Percentiles rank a stretch among this genome's conserved stretches.
Conservation (phyloP, 2,888 invertebrate genomes). For the Ophioninae sp. region DNA sequence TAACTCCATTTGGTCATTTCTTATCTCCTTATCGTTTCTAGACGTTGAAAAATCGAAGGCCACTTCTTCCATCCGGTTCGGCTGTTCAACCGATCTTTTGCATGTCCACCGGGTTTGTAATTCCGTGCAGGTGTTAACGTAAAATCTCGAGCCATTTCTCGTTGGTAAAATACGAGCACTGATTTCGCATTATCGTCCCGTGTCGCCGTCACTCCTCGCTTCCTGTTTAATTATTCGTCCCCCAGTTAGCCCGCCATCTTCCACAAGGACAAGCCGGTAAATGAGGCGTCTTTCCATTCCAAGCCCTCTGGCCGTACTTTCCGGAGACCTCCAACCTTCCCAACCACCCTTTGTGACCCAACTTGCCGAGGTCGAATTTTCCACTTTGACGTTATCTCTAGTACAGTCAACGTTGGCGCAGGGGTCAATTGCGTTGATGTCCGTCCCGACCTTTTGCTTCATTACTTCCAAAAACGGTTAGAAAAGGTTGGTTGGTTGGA, state of each 20-base stretch:
- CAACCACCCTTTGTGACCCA: constrained; percentile 20
- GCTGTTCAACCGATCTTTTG: constrained; percentile 16
- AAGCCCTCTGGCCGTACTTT: background rate
- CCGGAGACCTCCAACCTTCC: constrained; percentile 6
- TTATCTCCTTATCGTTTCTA: constrained; percentile 1
- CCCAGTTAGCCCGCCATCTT: constrained; percentile 14
- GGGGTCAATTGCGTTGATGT: constrained; percentile 68
- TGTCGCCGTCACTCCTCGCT: constrained; percentile 70
- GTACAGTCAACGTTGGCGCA: constrained; percentile 44
- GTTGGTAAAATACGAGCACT: constrained; percentile 70
- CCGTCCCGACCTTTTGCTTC: background rate
- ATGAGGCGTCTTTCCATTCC: constrained; percentile 27
- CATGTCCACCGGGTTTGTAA: background rate
- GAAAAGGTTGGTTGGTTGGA: background rate
- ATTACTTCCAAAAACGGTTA: background rate
- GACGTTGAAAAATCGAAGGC: constrained; percentile 27
- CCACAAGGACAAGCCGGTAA: constrained; percentile 1
- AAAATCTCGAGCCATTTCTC: constrained; percentile 66
- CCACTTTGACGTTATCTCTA: constrained; percentile 12
- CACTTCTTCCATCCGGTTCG: constrained; percentile 15
- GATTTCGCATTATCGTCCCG: constrained; percentile 72
- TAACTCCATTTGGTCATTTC: background rate
- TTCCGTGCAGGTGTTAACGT: constrained; percentile 11
- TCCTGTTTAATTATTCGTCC: constrained; percentile 72
- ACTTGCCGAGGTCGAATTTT: constrained; percentile 11